Percentiles rank a stretch among this genome's conserved stretches.
Evolutionary conservation across 2,797 vertebrate genomes (phyloP).

Genomic region (Ammospiza maritima): DNA sequence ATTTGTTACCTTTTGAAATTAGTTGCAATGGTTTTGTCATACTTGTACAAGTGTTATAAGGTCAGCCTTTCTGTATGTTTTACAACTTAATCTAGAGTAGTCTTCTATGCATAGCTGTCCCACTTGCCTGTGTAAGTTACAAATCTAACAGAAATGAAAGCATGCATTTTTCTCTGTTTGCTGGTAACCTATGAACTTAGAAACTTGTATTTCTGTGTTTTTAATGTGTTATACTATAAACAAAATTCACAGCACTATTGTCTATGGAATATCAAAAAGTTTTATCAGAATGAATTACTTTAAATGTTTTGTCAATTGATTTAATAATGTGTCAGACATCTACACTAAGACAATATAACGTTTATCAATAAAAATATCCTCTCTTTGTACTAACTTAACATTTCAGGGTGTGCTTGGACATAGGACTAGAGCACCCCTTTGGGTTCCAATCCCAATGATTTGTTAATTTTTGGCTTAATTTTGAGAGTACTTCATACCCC

Average conservation of each 20-base stretch:
- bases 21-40: slow-evolving; percentile 56
- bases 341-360: slow-evolving; percentile 55
- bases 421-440: background rate
- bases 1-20: slow-evolving; percentile 60
- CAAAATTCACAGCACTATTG: slow-evolving; percentile 53
- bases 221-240: slow-evolving; percentile 68
- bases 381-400: slow-evolving; percentile 52
- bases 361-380: slow-evolving; percentile 56
- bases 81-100: slow-evolving; percentile 48
- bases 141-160: slow-evolving; percentile 56
- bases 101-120: slow-evolving; percentile 52
- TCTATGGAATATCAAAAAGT: slow-evolving; percentile 67
- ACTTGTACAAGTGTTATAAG: slow-evolving; percentile 55
- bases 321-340: slow-evolving; percentile 58
- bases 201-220: slow-evolving; percentile 65
- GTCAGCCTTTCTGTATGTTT: slow-evolving; percentile 65
- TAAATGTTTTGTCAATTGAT: slow-evolving; percentile 67
- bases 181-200: slow-evolving; percentile 63
- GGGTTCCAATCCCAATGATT: background rate
- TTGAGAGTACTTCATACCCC: background rate
- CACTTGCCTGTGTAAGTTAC: slow-evolving; percentile 54
- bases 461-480: background rate
- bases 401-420: slow-evolving; percentile 28
- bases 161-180: slow-evolving; percentile 66
- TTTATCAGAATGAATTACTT: slow-evolving; percentile 62